Percentiles rank a stretch among this genome's conserved stretches.
Evolutionary conservation across 2,888 invertebrate genomes (phyloP).

Genomic region (Campoplex capitator): DNA sequence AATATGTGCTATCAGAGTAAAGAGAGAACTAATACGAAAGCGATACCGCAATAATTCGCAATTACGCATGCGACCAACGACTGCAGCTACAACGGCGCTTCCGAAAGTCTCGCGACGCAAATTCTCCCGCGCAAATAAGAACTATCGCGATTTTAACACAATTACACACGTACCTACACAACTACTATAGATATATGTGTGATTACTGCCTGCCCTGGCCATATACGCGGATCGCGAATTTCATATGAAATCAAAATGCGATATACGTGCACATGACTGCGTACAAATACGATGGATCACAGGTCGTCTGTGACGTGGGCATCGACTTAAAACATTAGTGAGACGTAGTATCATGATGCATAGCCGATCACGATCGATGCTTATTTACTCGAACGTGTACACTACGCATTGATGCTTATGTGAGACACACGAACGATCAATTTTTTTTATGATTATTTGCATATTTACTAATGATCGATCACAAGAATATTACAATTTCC

Average conservation of each 20-base stretch:
- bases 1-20: constrained; percentile 51
- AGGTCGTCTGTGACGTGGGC: constrained; percentile 57
- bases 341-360: constrained; percentile 36
- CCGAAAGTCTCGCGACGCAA: constrained; percentile 18
- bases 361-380: constrained; percentile 24
- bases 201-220: constrained; percentile 18
- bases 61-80: constrained; percentile 75
- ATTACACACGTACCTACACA: not conserved
- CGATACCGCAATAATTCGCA: constrained; percentile 74
- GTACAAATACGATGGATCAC: constrained; percentile 51
- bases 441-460: constrained; percentile 27
- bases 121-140: constrained; percentile 40
- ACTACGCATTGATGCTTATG: constrained; percentile 13
- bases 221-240: constrained; percentile 2
- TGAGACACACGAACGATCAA: constrained; percentile 8
- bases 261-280: not conserved
- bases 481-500: constrained; percentile 24
- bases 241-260: not conserved
- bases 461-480: constrained; percentile 27
- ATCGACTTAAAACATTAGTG: constrained; percentile 35
- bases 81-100: constrained; percentile 7
- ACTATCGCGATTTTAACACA: constrained; percentile 6
- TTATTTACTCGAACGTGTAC: constrained; percentile 27
- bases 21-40: constrained; percentile 29
- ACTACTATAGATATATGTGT: not conserved